Evolutionary conservation across 2,888 invertebrate genomes (phyloP), one percentile per base, ranked within the genome.

Genomic region (Plagiodera versicolora): DNA sequence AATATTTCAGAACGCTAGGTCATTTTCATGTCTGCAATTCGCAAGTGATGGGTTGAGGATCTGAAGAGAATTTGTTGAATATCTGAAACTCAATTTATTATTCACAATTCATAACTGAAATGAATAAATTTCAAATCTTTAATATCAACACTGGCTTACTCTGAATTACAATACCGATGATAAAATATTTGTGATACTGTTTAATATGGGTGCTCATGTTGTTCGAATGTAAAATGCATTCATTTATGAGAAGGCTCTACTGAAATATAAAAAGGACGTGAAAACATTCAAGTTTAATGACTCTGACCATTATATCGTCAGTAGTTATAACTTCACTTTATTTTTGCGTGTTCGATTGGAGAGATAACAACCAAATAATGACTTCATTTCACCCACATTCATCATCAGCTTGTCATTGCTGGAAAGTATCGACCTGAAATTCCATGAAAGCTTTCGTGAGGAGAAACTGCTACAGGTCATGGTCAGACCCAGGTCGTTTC

Each of bases 331-430:
- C 39, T 39, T 6, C 14, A 14, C 56, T 58, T 64, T 55, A 59
- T 59, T 66, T 67, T 71, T 74, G 75, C 75, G 74, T 75, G 74
- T 66, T 58, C 64, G 73, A 74, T 39, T 73, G 65, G 59, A 45
- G 60, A 63, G 74, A 74, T 75, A 74, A 58, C 64, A 60, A 14
- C 39, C 3, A 39, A 66, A 58, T 74, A 75, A 77, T 75, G 75
- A 75, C 76, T 76, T 75, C 72, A 77, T 77, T 77, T 73, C 72
- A 73, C 70, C 70, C 70, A 69, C 73, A 77, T 77, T 75, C 73
- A 76, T 77, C 76, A 76, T 70, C 64, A 50, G 39, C 63, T 70
- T 74, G 75, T 76, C 76, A 75, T 72, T 74, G 69, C 67, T 68
- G 60, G 68, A 58, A 69, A 67, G 60, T 58, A 56, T 65, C 58